A percentile compares a stretch with the other conserved stretches of the same genome.
These are phyloP conservation scores for Rhagologus leucostigma DNA, from an alignment of 2,113 vertebrate genomes.

Conservation along the genomic window DNA sequence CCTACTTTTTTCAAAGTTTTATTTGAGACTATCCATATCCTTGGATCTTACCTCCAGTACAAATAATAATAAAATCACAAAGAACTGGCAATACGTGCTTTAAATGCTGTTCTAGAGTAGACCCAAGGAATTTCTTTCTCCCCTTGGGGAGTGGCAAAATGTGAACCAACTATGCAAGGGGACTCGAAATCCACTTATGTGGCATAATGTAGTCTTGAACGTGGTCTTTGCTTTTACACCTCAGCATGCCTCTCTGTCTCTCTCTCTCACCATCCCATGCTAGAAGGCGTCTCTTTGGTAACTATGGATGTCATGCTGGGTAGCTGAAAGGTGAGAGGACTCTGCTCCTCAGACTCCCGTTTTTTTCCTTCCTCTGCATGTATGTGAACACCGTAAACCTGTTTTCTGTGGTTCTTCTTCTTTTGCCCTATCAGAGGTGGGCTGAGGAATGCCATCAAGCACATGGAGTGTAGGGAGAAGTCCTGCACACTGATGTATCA, in stretches of 20 bases:
- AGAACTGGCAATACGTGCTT: not conserved
- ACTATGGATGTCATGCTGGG: accelerated
- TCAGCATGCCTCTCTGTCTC: not conserved
- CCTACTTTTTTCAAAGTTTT: not conserved
- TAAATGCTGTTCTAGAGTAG: not conserved
- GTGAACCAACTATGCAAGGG: not conserved
- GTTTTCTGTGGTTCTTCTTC: not conserved
- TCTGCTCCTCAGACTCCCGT: not conserved
- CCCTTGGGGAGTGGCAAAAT: not conserved
- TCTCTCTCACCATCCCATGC: not conserved
- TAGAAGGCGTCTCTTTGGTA: not conserved
- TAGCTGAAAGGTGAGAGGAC: not conserved
- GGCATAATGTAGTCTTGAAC: not conserved
- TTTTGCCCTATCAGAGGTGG: not conserved
- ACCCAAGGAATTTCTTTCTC: not conserved
- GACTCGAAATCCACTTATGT: not conserved
- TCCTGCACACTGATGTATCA: not conserved
- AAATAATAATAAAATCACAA: not conserved
- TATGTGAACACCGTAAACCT: not conserved
- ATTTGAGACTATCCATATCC: not conserved
- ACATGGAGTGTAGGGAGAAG: not conserved
- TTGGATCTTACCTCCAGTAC: not conserved
- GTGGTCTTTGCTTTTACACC: not conserved
- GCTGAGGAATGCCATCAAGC: not conserved
- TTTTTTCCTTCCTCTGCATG: not conserved